Percentiles rank a stretch among this genome's conserved stretches.
Conservation (phyloP, 2,888 invertebrate genomes). For the Euplexia lucipara region DNA sequence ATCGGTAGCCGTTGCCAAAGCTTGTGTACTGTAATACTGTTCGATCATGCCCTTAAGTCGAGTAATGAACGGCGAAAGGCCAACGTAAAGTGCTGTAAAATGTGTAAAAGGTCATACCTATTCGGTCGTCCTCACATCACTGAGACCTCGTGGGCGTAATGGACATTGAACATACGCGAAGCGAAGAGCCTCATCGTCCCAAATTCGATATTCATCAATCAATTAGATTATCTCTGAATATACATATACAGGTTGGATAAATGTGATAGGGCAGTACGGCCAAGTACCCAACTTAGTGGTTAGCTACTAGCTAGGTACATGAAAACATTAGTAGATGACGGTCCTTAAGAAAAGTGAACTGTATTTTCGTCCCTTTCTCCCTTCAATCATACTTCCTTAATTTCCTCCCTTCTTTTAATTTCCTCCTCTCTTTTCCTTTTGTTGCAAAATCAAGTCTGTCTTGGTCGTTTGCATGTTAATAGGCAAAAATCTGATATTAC, state of each 20-base stretch:
- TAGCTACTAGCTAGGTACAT: no score
- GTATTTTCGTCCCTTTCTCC: no score
- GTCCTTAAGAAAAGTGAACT: no score
- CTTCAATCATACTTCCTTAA: no score
- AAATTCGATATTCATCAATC: conserved; percentile 12
- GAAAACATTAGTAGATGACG: no score
- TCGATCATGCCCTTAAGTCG: conserved; percentile 39
- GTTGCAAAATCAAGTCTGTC: background rate
- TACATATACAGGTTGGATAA: no score
- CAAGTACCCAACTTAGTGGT: no score
- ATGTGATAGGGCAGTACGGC: no score
- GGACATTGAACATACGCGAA: conserved; percentile 16
- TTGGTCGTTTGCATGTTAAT: background rate
- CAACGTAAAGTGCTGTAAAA: conserved; percentile 25
- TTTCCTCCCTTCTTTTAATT: no score
- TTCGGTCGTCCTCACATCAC: background rate
- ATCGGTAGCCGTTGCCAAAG: conserved; percentile 52
- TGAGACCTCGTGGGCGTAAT: conserved; percentile 26
- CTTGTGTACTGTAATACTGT: conserved; percentile 26
- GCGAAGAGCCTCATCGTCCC: conserved; percentile 1
- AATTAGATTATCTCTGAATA: background rate
- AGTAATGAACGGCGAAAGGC: conserved; percentile 20
- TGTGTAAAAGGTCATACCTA: conserved; percentile 26
- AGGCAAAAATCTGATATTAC: background rate
- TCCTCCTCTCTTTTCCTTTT: no score